Base-by-base conservation (phyloP, 2,113 vertebrate species). In the Abramis brama region DNA sequence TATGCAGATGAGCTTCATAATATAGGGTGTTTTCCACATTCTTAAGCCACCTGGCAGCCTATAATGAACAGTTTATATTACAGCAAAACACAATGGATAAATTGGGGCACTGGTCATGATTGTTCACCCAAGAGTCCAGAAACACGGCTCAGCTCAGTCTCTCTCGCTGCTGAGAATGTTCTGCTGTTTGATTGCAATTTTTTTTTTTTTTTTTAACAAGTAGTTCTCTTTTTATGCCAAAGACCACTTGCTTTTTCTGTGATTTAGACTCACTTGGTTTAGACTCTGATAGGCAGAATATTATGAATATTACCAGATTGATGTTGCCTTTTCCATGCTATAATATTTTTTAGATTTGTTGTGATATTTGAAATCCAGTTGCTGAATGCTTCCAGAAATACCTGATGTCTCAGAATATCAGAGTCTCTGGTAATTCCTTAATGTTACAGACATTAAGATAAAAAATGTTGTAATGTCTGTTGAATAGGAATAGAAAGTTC, bases 101-200 rank as follows among this genome's bases (percentile, higher is more conserved):
- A 80, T 80, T 80, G 47, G 47, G 78, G 78, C 78, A 80, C 59
- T 30, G n/a, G 78, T 64, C 78, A 80, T 80, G 78, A 80, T 64
- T 80, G 78, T n/a, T 80, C 78, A 80, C 59, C 59, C 59, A 80
- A 80, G 59, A 79, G 23, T 79, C 59, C 39, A 80, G 59, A 25
- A 45, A 27, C 59, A 64, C 2, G 3, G 39, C 78, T 79, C 77
- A 13, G 57, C 78, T 80, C n/a, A 19, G n/a, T 64, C 78, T 45
- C 36, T 62, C 21, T 55, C 19, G 1, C 33, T 5, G 10, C 43
- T 1, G 57, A 64, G 39, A 80, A 25, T 62, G 36, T 25, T 15
- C 57, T 15, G 12, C 23, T 47, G 11, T 74, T 74, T 74, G 39
- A 47, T 19, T 74, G 36, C 57, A 43, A 9, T 23, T 39, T 25